phyloP scores from a whole-genome alignment of 2,888 invertebrate species.

The Dugesia japonica region DNA sequence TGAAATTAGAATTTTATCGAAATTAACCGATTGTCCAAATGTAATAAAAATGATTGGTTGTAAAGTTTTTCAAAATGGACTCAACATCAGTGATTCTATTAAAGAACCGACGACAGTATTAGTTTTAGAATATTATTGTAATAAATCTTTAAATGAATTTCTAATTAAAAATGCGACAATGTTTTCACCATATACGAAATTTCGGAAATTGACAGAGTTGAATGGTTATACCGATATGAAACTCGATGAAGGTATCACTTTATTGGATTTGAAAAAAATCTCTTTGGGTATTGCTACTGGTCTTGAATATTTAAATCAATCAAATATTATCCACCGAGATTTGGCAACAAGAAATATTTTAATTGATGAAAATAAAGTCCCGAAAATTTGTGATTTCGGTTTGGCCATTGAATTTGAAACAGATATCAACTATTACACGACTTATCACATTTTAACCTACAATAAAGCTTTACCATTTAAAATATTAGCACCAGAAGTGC shows the following conservation, averaged over 20 bases:
- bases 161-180: not conserved
- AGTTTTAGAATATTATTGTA: not conserved
- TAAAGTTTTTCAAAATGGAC: not conserved
- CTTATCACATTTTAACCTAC: not conserved
- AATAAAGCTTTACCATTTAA: constrained; percentile 17
- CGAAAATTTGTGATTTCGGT: constrained; percentile 27
- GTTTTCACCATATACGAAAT: constrained; percentile 1
- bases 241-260: not conserved
- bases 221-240: constrained; percentile 12
- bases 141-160: not conserved
- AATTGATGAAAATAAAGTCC: not conserved
- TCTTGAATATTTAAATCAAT: not conserved
- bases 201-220: not conserved
- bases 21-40: not conserved
- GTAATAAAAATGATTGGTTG: constrained; percentile 16
- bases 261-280: constrained; percentile 12
- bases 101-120: not conserved
- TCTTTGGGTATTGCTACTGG: constrained; percentile 17
- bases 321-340: constrained; percentile 23
- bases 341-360: constrained; percentile 27
- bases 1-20: constrained; percentile 11
- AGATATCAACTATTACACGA: not conserved
- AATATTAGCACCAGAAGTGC: constrained; percentile 25
- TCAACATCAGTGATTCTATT: not conserved
- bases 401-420: not conserved